Evolutionary conservation across 2,113 vertebrate genomes (phyloP).

Genomic region (Anoplopoma fimbria): DNA sequence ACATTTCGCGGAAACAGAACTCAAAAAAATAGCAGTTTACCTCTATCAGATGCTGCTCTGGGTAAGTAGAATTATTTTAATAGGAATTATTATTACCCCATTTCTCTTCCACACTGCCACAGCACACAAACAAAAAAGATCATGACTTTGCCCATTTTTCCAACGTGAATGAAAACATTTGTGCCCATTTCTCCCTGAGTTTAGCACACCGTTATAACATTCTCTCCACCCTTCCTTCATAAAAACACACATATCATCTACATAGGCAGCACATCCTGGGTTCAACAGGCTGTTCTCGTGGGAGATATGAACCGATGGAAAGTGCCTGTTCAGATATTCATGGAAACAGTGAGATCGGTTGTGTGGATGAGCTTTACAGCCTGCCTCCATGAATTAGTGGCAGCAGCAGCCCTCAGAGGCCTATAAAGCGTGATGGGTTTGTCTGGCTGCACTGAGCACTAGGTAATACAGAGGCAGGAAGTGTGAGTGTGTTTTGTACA

Average conservation of each 20-base stretch:
- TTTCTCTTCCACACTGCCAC: too few relatives aligned
- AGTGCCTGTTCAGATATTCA: slow-evolving; percentile 71
- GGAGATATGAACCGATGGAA: slow-evolving; percentile 29
- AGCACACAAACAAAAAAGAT: background rate
- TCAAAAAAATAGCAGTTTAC: too few relatives aligned
- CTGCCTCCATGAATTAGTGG: slow-evolving; percentile 55
- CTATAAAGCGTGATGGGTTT: slow-evolving; percentile 71
- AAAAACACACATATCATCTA: slow-evolving; percentile 33
- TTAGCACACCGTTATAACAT: slow-evolving; percentile 15
- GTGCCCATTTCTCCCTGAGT: slow-evolving; percentile 6
- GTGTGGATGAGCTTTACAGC: slow-evolving; percentile 55
- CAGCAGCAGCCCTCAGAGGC: slow-evolving; percentile 37
- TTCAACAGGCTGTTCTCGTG: slow-evolving; percentile 48
- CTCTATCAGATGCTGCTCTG: too few relatives aligned
- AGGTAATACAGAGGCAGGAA: slow-evolving; percentile 39
- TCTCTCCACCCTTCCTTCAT: slow-evolving; percentile 17
- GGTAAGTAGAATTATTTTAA: too few relatives aligned
- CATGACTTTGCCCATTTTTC: slow-evolving; percentile 9
- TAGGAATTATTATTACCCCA: too few relatives aligned
- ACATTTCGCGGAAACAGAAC: too few relatives aligned
- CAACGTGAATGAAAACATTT: slow-evolving; percentile 3
- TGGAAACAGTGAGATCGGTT: slow-evolving; percentile 50
- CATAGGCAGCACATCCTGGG: slow-evolving; percentile 23
- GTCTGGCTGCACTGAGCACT: slow-evolving; percentile 65
- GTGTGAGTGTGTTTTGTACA: slow-evolving; percentile 9